These are phyloP conservation scores for Thermophis baileyi DNA, from an alignment of 2,113 vertebrate genomes.

Conservation along the genomic window DNA sequence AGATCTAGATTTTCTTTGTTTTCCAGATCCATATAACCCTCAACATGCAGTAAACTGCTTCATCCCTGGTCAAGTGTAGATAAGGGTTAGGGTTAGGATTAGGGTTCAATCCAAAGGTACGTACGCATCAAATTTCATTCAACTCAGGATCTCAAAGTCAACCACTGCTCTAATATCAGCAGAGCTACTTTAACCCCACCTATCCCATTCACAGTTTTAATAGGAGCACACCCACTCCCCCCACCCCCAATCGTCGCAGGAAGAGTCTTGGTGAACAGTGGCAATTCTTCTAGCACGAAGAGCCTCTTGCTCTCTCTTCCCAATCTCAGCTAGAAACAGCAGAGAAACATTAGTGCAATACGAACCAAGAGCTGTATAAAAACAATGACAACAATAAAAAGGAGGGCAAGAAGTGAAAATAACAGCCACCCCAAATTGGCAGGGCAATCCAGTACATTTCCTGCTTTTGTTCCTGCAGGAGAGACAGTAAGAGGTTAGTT, in stretches of 20 bases:
- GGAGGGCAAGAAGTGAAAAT: conserved; percentile 52
- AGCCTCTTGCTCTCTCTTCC: conserved; percentile 46
- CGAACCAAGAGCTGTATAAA: conserved; percentile 28
- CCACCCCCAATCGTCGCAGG: background rate
- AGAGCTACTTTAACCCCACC: conserved; percentile 53
- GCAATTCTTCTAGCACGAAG: conserved; percentile 55
- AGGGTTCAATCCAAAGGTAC: background rate
- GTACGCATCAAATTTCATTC: conserved; percentile 12
- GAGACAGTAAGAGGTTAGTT: conserved; percentile 68
- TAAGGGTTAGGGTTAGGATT: too few relatives aligned
- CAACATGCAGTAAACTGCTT: background rate
- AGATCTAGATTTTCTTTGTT: conserved; percentile 1
- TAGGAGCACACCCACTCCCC: background rate
- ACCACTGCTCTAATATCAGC: conserved; percentile 31
- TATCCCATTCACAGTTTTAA: conserved; percentile 32
- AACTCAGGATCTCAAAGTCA: background rate
- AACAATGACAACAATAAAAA: conserved; percentile 33
- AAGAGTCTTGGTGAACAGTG: conserved; percentile 21
- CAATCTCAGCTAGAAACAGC: conserved; percentile 59
- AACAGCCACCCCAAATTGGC: conserved; percentile 53
- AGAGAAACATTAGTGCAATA: conserved; percentile 42
- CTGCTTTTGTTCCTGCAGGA: conserved; percentile 64
- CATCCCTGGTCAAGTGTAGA: background rate
- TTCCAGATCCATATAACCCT: background rate
- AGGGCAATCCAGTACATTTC: conserved; percentile 44